Evolutionary conservation across 2,888 invertebrate genomes (phyloP).

Genomic region (Ischnus inquisitorius): DNA sequence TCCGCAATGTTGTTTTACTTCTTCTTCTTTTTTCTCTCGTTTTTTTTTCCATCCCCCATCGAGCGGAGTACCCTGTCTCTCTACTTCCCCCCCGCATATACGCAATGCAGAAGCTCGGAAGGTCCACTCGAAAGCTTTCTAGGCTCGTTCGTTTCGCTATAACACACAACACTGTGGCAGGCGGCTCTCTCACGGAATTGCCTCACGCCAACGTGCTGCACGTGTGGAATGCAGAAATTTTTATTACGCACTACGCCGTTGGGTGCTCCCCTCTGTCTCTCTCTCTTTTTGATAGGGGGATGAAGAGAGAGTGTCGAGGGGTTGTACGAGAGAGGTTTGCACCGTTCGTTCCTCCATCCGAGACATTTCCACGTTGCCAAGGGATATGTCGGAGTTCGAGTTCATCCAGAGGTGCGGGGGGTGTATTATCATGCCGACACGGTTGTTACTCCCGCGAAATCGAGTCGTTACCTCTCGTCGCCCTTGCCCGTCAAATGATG

Average conservation of each 20-base stretch:
- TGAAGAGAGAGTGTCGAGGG: constrained; percentile 20
- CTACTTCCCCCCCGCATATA: background rate
- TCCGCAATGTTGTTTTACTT: constrained; percentile 49
- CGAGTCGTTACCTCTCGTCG: constrained; percentile 52
- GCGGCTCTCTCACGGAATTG: constrained; percentile 29
- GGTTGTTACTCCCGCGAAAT: constrained; percentile 60
- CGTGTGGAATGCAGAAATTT: constrained; percentile 51
- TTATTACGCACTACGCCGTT: constrained; percentile 48
- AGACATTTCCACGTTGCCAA: constrained; percentile 27
- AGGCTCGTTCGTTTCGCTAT: constrained; percentile 29
- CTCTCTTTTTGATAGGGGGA: constrained; percentile 23
- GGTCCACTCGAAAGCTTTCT: constrained; percentile 50
- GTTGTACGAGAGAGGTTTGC: background rate
- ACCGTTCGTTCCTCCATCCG: constrained; percentile 30
- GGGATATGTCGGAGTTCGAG: constrained; percentile 1
- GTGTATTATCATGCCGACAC: constrained; percentile 56
- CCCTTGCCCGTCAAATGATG: constrained; percentile 34
- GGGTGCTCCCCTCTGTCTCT: too few species aligned
- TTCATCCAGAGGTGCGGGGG: background rate
- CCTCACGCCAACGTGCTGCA: constrained; percentile 19
- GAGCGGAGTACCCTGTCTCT: constrained; percentile 20
- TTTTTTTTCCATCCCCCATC: constrained; percentile 24
- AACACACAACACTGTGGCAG: constrained; percentile 18
- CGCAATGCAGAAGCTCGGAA: constrained; percentile 41
- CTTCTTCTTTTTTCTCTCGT: constrained; percentile 32